Base-by-base conservation (phyloP, 2,888 invertebrate genomes). In the Dynastes grantii region DNA sequence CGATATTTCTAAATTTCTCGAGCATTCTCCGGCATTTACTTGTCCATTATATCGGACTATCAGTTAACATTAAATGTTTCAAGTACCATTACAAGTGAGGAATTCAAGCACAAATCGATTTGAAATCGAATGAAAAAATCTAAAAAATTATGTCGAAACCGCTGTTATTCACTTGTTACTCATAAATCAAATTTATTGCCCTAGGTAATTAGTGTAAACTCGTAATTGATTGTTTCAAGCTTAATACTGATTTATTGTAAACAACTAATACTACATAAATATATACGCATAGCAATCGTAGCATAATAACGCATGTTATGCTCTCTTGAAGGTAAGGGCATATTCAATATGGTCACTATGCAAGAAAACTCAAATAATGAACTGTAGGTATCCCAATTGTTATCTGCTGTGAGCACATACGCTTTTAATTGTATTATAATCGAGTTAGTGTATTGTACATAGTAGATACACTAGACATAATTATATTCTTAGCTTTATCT, bases 131-230 rank as follows among this genome's bases (percentile, higher is more conserved):
- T 84, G 84, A 84, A 84, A 83, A 76, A 32, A 80, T 82, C 81
- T 83, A 83, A 84, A 85, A 85, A 85, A 85, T 85, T 85, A 85
- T 84, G 83, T 85, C 83, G 84, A 85, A 85, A 85, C 84, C 27
- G 81, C 80, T 83, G 84, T 82, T 85, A 85, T 86, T 85, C 85
- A 85, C 86, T 86, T 84, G 84, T 82, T 83, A 83, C 81, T 80
- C 83, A 84, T 86, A 87, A 87, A 87, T 87, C 86, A 85, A 85
- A 80, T 85, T 85, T 86, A 85, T 85, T 81, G 85, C 85, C 83
- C 79, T 83, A 80, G 83, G 84, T 87, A 87, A 87, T 87, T 87
- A 87, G 86, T 84, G 82, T 85, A 86, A 86, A 84, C 84, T 83
- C 81, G 84, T 86, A 86, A 87, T 86, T 80, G 79, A 80, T 79